phyloP scores from a whole-genome alignment of 92 coral and sea anemone species.

The Phenganax stokvisi region DNA sequence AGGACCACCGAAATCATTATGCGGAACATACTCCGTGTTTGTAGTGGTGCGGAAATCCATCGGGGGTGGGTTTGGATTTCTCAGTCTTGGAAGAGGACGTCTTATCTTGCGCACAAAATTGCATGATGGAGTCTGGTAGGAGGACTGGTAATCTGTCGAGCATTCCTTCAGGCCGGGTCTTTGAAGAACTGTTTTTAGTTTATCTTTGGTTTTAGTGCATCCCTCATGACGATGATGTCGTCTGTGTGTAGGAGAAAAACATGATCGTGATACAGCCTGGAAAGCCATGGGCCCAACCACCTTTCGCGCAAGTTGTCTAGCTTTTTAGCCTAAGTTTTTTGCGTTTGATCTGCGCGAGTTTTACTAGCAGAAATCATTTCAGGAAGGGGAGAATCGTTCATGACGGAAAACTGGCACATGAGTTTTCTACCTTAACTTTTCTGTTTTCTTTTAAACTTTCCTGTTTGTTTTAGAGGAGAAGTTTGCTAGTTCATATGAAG shows the following conservation, averaged over 20 bases:
- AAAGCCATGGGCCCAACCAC: no score
- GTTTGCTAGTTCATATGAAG: no score
- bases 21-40: constrained; percentile 59
- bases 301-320: no score
- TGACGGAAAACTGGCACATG: no score
- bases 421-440: no score
- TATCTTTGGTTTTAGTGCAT: constrained; percentile 62
- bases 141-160: constrained; percentile 71
- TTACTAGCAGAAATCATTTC: no score
- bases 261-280: neutral
- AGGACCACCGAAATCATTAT: constrained; percentile 45
- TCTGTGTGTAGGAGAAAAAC: constrained; percentile 30
- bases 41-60: constrained; percentile 94
- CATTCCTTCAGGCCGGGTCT: constrained; percentile 77
- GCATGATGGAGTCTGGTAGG: constrained; percentile 59
- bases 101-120: constrained; percentile 46
- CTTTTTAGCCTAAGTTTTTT: no score
- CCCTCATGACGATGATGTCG: constrained; percentile 90
- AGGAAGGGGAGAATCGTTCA: no score
- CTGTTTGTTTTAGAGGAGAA: no score
- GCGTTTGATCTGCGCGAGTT: no score
- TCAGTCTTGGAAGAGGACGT: constrained; percentile 75
- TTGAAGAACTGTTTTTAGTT: constrained; percentile 67
- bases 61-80: constrained; percentile 94
- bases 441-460: no score